Evolutionary conservation across 1,140 invertebrate species (phyloP).

Genomic region (Bombus confusus): DNA sequence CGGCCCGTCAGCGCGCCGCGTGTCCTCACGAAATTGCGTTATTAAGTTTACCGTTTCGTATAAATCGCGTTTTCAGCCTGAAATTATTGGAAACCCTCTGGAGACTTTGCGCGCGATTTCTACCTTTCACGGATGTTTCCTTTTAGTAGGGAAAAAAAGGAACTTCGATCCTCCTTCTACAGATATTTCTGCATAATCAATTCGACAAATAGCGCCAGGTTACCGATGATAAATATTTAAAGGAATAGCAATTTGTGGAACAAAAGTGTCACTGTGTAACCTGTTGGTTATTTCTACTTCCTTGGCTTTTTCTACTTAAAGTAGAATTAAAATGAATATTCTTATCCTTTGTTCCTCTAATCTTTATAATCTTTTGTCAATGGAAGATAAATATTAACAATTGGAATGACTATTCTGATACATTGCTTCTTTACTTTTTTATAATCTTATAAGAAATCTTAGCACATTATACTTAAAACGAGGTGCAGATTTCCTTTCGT

Average conservation of each 20-base stretch:
- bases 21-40: constrained; percentile 77
- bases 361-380: too few relatives aligned
- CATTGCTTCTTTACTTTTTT: too few relatives aligned
- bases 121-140: constrained; percentile 25
- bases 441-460: too few relatives aligned
- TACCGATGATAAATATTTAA: constrained; percentile 25
- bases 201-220: constrained; percentile 37
- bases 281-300: too few relatives aligned
- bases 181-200: constrained; percentile 33
- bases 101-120: constrained; percentile 52
- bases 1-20: constrained; percentile 69
- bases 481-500: too few relatives aligned
- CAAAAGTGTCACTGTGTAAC: background rate
- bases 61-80: constrained; percentile 73
- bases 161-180: background rate
- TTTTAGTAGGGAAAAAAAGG: constrained; percentile 10
- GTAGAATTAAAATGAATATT: too few relatives aligned
- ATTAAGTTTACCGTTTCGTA: constrained; percentile 79
- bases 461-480: too few relatives aligned
- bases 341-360: too few relatives aligned
- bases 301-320: too few relatives aligned
- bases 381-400: too few relatives aligned
- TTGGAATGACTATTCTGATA: too few relatives aligned
- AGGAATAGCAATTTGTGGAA: constrained; percentile 3
- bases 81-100: constrained; percentile 67